phyloP scores from a whole-genome alignment of 2,888 invertebrate species.

The Melieria omissa region DNA sequence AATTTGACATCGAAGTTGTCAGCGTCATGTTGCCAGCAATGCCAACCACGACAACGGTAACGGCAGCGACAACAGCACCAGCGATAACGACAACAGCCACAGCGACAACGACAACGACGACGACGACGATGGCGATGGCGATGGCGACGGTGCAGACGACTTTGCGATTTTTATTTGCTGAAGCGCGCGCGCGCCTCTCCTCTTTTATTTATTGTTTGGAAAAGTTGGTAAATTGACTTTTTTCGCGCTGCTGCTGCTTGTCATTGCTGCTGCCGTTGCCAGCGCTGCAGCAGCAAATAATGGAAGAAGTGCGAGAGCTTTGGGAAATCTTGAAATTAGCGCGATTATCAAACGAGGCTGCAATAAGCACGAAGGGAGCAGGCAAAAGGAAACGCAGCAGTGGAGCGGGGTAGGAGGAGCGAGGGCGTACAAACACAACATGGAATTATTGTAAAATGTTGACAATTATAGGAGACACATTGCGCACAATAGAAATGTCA shows the following conservation, averaged over 20 bases:
- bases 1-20: slow-evolving; percentile 50
- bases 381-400: slow-evolving; percentile 22
- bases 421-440: slow-evolving; percentile 3
- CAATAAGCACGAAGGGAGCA: slow-evolving; percentile 18
- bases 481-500: slow-evolving; percentile 37
- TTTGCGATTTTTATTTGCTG: slow-evolving; percentile 35
- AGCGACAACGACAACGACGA: not conserved
- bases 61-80: not conserved
- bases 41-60: slow-evolving; percentile 1
- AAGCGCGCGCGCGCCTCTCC: slow-evolving; percentile 17
- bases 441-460: slow-evolving; percentile 33
- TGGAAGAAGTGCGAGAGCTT: slow-evolving; percentile 48
- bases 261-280: slow-evolving; percentile 1
- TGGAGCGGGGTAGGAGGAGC: not conserved
- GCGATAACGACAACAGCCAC: not conserved
- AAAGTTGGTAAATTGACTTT: slow-evolving; percentile 15
- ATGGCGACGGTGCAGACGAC: not conserved
- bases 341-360: slow-evolving; percentile 58
- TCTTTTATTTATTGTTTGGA: slow-evolving; percentile 38
- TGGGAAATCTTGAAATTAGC: slow-evolving; percentile 67
- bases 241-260: not conserved
- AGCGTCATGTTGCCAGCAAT: slow-evolving; percentile 18
- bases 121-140: slow-evolving; percentile 9
- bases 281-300: not conserved
- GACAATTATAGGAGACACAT: slow-evolving; percentile 39